These are phyloP conservation scores for Anthoscopus minutus DNA, from an alignment of 2,113 vertebrate species.

Conservation along the genomic window DNA sequence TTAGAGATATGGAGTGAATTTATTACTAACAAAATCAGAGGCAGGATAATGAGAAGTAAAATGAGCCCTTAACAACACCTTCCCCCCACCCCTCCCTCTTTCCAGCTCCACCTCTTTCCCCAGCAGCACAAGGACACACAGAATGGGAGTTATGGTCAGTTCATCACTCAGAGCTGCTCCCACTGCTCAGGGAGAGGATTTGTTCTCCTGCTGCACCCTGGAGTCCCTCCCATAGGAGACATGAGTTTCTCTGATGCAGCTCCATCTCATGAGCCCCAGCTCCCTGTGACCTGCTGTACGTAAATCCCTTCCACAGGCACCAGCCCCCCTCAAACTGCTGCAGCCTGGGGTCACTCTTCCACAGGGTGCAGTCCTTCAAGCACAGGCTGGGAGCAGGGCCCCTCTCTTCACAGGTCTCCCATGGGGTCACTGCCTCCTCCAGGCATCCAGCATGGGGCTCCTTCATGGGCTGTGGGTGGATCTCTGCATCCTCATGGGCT, in stretches of 20 bases:
- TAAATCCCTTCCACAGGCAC: not conserved
- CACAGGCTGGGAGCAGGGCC: not conserved
- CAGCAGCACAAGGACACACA: accelerated
- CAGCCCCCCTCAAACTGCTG: not conserved
- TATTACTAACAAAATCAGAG: not conserved
- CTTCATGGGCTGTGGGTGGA: too few species aligned
- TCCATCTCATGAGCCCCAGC: not conserved
- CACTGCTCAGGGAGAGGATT: not conserved
- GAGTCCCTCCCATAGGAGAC: not conserved
- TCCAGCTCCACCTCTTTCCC: not conserved
- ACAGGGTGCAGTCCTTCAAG: not conserved
- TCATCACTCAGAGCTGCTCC: not conserved
- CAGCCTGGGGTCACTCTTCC: not conserved
- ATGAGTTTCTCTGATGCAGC: not conserved
- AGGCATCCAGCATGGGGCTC: not conserved
- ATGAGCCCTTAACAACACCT: not conserved
- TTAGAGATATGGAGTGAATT: not conserved
- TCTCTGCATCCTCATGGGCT: not conserved
- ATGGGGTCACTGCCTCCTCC: not conserved
- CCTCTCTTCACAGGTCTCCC: not conserved
- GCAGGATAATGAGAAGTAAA: not conserved
- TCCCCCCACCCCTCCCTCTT: not conserved
- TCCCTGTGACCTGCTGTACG: accelerated
- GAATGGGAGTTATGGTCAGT: not conserved
- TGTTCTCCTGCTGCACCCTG: accelerated